A percentile compares a stretch with the other conserved stretches of the same genome.
Evolutionary conservation across 1,140 invertebrate species (phyloP).

Genomic region (Notospermus geniculatus): DNA sequence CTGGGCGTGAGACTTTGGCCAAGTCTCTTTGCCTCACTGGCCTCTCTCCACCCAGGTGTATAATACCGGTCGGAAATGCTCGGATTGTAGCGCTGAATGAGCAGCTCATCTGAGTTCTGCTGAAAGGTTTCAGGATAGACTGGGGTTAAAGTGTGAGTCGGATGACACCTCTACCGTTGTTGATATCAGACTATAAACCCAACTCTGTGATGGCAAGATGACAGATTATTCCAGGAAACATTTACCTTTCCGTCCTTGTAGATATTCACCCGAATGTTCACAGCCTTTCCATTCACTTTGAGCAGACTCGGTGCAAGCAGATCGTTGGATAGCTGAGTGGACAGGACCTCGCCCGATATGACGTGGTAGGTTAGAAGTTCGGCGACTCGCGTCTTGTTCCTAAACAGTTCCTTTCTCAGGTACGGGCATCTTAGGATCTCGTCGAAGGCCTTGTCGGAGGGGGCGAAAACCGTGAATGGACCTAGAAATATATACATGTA

Average conservation of each 20-base stretch:
- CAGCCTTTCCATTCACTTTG: constrained; percentile 1
- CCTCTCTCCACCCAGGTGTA: no score
- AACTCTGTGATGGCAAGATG: no score
- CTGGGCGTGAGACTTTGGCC: no score
- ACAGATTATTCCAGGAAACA: no score
- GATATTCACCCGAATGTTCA: constrained; percentile 42
- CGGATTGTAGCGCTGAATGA: no score
- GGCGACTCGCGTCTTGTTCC: constrained; percentile 31
- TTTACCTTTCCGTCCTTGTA: constrained; percentile 27
- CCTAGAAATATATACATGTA: constrained; percentile 38
- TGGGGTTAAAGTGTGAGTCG: no score
- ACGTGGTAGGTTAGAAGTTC: constrained; percentile 54
- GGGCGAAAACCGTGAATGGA: constrained; percentile 79
- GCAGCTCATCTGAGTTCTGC: no score
- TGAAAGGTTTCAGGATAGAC: no score
- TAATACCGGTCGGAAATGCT: no score
- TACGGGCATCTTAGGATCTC: constrained; percentile 60
- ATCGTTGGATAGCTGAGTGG: constrained; percentile 39
- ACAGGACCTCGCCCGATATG: constrained; percentile 30
- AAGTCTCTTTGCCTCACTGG: no score
- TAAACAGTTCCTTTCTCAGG: constrained; percentile 62
- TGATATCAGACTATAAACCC: no score
- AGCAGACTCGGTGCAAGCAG: constrained; percentile 30
- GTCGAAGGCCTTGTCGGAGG: constrained; percentile 76
- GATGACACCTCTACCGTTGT: no score